Base-by-base conservation (phyloP, 2,113 vertebrate species). In the Calidris pugnax region DNA sequence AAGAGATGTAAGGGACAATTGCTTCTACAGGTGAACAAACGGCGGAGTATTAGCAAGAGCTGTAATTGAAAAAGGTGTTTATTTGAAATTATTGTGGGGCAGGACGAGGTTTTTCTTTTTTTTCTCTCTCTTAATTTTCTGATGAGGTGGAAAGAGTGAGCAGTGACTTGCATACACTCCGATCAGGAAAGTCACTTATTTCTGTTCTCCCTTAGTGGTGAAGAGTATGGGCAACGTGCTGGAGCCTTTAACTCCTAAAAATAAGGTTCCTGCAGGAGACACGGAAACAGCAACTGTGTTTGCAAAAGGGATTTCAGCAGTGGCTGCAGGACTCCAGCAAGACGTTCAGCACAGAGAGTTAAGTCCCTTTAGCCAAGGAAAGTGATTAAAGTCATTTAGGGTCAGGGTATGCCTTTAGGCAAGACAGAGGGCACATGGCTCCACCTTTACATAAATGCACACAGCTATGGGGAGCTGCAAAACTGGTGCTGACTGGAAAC, bases 11-110 rank as follows among this genome's bases (percentile, higher is more conserved):
- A 45, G 77, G 80, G 91, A 78, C 89, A 78, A 59, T 57, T 92
- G 63, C 84, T 95, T 90, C 87, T 95, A 71, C 80, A 96, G 95
- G 92, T 97, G 97, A 97, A 87, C 79, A 90, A 93, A 41, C 78
- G 85, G 53, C 90, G 76, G 67, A 26, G 43, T 85, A 93, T 51
- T 91, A 85, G 87, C 59, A 47, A 78, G 73, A 59, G 45, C 72
- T 83, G 62, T 87, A 83, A 89, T 81, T 92, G 83, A 87, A 74
- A 96, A 81, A 73, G 95, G 45, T 77, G 66, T 85, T 87, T 9
- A 91, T 95, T 75, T 92, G 33, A 81, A 94, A 82, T 94, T 8
- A 71, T 92, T 72, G 75, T 69, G 86, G 79, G 32, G 78, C 68
- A 75, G 57, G 94, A 92, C 67, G 75, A 85, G 23, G 9, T 39